Evolutionary conservation across 2,113 vertebrate species (phyloP).

Genomic region (Dasyornis broadbenti): DNA sequence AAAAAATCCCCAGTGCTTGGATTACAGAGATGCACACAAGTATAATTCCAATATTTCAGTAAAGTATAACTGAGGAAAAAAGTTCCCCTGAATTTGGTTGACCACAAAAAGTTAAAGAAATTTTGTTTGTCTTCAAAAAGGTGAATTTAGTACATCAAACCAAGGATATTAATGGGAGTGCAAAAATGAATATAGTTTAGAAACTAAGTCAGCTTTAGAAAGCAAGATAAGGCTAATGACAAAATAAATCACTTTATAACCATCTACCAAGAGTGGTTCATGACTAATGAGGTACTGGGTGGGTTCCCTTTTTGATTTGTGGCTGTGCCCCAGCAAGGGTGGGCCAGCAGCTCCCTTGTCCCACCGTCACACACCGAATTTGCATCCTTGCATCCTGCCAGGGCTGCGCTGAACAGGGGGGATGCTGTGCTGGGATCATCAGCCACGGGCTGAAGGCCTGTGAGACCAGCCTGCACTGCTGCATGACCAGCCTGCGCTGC

Average conservation of each 20-base stretch:
- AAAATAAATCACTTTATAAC: slow-evolving; percentile 32
- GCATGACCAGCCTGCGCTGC: neutral
- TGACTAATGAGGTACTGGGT: neutral
- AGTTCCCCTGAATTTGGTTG: neutral
- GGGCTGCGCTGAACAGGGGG: neutral
- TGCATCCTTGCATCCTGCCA: rapidly evolving
- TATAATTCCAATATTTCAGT: neutral
- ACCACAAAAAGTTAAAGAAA: neutral
- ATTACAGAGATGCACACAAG: rapidly evolving
- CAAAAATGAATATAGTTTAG: neutral
- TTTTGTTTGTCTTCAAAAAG: neutral
- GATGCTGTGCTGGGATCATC: rapidly evolving
- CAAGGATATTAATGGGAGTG: neutral
- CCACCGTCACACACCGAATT: rapidly evolving
- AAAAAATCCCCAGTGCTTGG: neutral
- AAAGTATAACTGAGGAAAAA: neutral
- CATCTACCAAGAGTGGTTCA: neutral
- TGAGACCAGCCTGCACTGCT: too few relatives aligned
- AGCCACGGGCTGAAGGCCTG: neutral
- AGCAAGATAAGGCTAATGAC: slow-evolving; percentile 39
- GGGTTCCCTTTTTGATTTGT: neutral
- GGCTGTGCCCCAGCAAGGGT: neutral
- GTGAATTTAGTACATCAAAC: neutral
- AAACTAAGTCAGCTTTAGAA: slow-evolving; percentile 36
- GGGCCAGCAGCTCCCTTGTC: neutral